Conservation (phyloP, 2,888 invertebrate species). For the Hartigia nigra region DNA sequence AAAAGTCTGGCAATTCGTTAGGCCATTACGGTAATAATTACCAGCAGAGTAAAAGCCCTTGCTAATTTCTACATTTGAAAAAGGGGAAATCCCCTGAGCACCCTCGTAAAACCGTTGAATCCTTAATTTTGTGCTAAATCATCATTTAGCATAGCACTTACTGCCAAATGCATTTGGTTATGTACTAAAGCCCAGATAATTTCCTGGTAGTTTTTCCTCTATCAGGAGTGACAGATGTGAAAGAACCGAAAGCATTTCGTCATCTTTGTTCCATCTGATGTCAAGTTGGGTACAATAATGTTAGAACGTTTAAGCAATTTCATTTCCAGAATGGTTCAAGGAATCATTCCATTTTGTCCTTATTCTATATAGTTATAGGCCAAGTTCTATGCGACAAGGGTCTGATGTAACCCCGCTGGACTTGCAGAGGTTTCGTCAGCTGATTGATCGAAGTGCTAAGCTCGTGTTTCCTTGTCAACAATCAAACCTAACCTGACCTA, state of each 20-base stretch:
- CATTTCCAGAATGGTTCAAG: not conserved
- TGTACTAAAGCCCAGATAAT: not conserved
- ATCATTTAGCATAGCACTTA: not conserved
- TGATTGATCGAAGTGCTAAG: not conserved
- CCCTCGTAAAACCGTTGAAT: not conserved
- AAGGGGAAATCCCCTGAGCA: not conserved
- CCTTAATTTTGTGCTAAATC: not conserved
- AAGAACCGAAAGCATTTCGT: not conserved
- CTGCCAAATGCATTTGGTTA: not conserved
- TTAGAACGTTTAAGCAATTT: not conserved
- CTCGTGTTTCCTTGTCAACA: not conserved
- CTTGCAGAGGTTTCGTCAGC: not conserved
- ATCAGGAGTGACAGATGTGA: not conserved
- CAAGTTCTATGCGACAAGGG: not conserved
- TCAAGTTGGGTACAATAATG: not conserved
- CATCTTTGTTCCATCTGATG: not conserved
- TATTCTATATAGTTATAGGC: not conserved
- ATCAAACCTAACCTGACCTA: not conserved
- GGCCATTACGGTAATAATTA: not conserved
- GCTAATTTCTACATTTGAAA: not conserved
- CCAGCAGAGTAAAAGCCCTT: not conserved
- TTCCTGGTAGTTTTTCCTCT: not conserved
- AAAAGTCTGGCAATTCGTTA: not conserved
- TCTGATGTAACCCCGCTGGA: not conserved
- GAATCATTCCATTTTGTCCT: not conserved